phyloP scores from a whole-genome alignment of 2,888 invertebrate genomes.

The Trilocha varians region DNA sequence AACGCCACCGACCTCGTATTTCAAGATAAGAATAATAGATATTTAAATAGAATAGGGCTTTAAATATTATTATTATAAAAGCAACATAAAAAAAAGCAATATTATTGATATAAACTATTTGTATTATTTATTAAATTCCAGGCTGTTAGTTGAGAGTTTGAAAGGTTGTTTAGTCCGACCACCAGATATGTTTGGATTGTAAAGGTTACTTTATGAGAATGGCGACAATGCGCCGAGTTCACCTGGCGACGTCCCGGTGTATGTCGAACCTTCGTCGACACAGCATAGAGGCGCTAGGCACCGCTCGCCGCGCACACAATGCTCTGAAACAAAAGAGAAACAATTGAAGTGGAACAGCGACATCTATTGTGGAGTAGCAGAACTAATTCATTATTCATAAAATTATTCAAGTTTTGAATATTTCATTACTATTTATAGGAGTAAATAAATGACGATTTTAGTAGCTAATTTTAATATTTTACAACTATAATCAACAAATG shows the following conservation, averaged over 20 bases:
- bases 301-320: slow-evolving; percentile 38
- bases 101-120: no score
- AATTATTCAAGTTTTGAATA: no score
- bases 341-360: neutral
- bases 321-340: slow-evolving; percentile 44
- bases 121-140: no score
- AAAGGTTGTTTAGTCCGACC: neutral
- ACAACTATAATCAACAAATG: no score
- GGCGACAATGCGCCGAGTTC: slow-evolving; percentile 43
- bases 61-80: neutral
- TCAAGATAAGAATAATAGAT: neutral
- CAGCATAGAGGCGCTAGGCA: slow-evolving; percentile 63
- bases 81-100: no score
- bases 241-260: slow-evolving; percentile 80
- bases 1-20: slow-evolving; percentile 10
- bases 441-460: no score
- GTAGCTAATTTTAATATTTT: no score
- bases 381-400: no score
- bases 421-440: no score
- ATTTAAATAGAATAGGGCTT: no score
- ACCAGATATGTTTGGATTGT: neutral
- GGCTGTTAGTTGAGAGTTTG: neutral
- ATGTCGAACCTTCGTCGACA: slow-evolving; percentile 76
- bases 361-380: neutral
- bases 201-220: slow-evolving; percentile 4